Percentiles rank a stretch among this genome's conserved stretches.
Conservation (phyloP, 2,113 vertebrate genomes). For the Laterallus jamaicensis region DNA sequence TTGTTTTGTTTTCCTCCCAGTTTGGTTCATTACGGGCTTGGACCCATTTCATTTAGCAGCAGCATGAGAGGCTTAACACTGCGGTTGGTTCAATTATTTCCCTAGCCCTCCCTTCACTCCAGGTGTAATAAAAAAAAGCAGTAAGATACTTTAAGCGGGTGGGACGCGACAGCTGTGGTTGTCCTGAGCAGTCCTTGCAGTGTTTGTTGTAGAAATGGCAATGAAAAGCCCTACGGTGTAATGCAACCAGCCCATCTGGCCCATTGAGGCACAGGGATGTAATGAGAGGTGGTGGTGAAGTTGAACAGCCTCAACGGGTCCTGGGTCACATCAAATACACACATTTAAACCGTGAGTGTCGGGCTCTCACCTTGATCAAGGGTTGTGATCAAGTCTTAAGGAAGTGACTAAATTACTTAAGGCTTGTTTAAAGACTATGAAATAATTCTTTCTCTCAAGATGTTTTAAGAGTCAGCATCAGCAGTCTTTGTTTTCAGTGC, state of each 20-base stretch:
- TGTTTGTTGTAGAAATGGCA: background rate
- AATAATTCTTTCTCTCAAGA: background rate
- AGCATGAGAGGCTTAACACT: background rate
- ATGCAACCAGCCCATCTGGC: background rate
- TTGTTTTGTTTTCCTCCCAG: background rate
- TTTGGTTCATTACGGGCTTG: background rate
- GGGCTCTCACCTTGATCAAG: background rate
- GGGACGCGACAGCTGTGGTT: background rate
- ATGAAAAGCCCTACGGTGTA: background rate
- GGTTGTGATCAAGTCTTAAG: background rate
- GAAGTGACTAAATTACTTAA: background rate
- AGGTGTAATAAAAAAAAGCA: background rate
- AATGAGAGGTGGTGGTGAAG: background rate
- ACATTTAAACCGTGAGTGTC: background rate
- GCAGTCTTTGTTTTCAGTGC: conserved; percentile 23
- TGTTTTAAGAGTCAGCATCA: background rate
- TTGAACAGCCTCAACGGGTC: background rate
- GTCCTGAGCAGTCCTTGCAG: background rate
- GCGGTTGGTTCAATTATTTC: background rate
- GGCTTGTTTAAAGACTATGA: background rate
- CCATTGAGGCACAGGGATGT: accelerated
- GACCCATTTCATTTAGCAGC: background rate
- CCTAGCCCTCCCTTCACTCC: background rate
- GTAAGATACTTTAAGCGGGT: background rate
- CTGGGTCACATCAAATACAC: background rate